Conservation (phyloP, 2,888 invertebrate genomes). For the Sisyra nigra region DNA sequence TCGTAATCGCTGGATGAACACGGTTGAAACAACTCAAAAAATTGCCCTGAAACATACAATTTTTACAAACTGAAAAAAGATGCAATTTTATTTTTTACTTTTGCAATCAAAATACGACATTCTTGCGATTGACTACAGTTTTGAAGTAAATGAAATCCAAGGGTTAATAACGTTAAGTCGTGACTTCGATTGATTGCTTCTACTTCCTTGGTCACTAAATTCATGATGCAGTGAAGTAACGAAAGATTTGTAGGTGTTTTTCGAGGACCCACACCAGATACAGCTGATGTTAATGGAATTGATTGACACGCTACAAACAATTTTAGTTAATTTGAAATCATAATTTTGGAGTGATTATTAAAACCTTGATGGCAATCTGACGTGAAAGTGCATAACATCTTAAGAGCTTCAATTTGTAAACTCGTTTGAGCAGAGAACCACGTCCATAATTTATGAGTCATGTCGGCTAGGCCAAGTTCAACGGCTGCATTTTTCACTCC, state of each 20-base stretch:
- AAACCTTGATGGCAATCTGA: conserved; percentile 44
- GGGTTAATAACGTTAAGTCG: conserved; percentile 26
- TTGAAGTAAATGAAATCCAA: conserved; percentile 31
- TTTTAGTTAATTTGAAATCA: too few relatives aligned
- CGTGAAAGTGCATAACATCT: conserved; percentile 43
- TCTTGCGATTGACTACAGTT: conserved; percentile 39
- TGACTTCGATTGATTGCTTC: conserved; percentile 29
- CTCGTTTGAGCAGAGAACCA: conserved; percentile 44
- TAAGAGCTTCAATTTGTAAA: conserved; percentile 34
- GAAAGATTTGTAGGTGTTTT: conserved; percentile 32
- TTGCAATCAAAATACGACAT: conserved; percentile 40
- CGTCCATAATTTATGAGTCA: conserved; percentile 46
- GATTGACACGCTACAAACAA: conserved; percentile 30
- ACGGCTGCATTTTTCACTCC: conserved; percentile 38
- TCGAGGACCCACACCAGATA: conserved; percentile 32
- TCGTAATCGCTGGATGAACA: conserved; percentile 34
- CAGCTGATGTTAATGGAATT: conserved; percentile 31
- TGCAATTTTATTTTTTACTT: conserved; percentile 28
- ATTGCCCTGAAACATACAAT: conserved; percentile 31
- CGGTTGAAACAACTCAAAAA: conserved; percentile 29
- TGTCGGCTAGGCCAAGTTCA: conserved; percentile 35
- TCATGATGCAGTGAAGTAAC: conserved; percentile 32
- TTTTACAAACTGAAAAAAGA: not conserved
- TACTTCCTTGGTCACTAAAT: conserved; percentile 32
- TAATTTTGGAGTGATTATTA: conserved; percentile 5